Percentiles rank a stretch among this genome's conserved stretches.
Evolutionary conservation across 1,140 invertebrate genomes (phyloP).

Genomic region (Sitophilus oryzae): DNA sequence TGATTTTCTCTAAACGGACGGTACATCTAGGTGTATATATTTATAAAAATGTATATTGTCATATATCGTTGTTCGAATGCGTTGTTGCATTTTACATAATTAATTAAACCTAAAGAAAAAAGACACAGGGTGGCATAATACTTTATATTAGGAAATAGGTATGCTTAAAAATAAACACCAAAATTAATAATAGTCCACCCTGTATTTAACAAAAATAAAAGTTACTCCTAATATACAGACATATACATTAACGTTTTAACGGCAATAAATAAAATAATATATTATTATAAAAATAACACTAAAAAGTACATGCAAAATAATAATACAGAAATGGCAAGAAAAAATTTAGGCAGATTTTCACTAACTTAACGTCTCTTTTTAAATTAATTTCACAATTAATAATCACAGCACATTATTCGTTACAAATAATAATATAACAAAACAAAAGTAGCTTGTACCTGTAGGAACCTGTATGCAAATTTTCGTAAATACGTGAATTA

Average conservation of each 20-base stretch:
- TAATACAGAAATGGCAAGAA: constrained; percentile 45
- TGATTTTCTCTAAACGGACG: constrained; percentile 15
- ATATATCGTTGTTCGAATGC: constrained; percentile 20
- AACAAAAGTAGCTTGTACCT: constrained; percentile 32
- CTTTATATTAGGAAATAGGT: constrained; percentile 31
- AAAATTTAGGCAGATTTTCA: constrained; percentile 40
- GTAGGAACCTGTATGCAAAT: constrained; percentile 41
- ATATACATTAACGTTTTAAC: no score
- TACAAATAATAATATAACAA: constrained; percentile 31
- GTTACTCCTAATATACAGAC: constrained; percentile 14
- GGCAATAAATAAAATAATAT: constrained; percentile 34
- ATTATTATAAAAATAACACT: no score
- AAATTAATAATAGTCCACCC: constrained; percentile 24
- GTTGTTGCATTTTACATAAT: constrained; percentile 14
- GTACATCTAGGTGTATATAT: background rate
- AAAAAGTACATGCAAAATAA: constrained; percentile 29
- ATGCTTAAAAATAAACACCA: constrained; percentile 21
- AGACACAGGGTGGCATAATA: constrained; percentile 31
- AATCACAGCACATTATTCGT: constrained; percentile 42
- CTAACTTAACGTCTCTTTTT: constrained; percentile 31
- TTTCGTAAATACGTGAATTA: no score
- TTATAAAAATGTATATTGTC: constrained; percentile 13
- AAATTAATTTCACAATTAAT: constrained; percentile 37
- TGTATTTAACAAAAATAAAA: constrained; percentile 22
- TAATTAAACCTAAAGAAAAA: constrained; percentile 12